These are phyloP conservation scores for Caenorhabditis latens DNA, from an alignment of 1,140 invertebrate genomes.

Conservation along the genomic window DNA sequence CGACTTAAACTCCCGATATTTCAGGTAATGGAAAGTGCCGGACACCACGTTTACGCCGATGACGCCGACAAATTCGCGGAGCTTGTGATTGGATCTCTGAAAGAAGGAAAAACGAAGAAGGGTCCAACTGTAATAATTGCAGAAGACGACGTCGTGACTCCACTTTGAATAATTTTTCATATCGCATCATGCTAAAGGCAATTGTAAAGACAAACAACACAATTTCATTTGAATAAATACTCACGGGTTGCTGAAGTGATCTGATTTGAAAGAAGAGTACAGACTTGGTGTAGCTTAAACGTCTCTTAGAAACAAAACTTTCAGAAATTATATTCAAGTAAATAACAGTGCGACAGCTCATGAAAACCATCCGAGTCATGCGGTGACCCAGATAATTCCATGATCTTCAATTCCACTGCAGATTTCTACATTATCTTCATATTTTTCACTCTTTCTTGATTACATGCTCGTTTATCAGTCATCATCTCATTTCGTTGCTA, in stretches of 20 bases:
- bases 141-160: neutral
- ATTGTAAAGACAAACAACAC: neutral
- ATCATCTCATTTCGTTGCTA: neutral
- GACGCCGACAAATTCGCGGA: slow-evolving; percentile 89
- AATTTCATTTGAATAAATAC: neutral
- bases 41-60: slow-evolving; percentile 96
- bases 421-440: too few relatives aligned
- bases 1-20: neutral
- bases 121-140: neutral
- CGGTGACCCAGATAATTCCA: too few relatives aligned
- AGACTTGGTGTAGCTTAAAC: too few relatives aligned
- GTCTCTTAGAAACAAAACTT: too few relatives aligned
- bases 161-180: neutral
- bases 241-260: neutral
- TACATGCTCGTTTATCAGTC: neutral
- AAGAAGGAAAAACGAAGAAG: neutral
- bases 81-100: slow-evolving; percentile 54
- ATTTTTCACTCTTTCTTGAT: neutral
- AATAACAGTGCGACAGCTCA: too few relatives aligned
- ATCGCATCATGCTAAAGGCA: too few relatives aligned
- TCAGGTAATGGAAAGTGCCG: slow-evolving; percentile 89
- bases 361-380: too few relatives aligned
- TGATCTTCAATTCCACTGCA: too few relatives aligned
- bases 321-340: too few relatives aligned
- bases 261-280: neutral